phyloP scores from a whole-genome alignment of 2,113 vertebrate species.

The Mustelus asterias region DNA sequence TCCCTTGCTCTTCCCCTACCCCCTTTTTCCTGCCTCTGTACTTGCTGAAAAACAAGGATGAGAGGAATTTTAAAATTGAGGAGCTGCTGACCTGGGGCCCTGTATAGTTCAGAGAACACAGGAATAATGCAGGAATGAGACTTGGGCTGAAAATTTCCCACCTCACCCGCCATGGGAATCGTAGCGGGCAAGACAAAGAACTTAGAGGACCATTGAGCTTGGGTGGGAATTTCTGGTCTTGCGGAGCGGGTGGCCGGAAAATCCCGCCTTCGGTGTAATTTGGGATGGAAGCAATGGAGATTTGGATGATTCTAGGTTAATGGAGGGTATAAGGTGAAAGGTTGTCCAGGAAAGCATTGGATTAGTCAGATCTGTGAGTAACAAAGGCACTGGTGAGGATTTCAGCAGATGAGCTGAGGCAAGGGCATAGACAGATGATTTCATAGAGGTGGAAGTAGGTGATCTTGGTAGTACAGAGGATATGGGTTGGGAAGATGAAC shows the following conservation, averaged over 20 bases:
- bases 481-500: neutral
- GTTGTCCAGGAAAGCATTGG: neutral
- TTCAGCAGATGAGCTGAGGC: neutral
- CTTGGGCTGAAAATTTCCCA: too few species aligned
- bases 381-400: neutral
- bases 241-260: too few species aligned
- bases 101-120: neutral
- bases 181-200: too few species aligned
- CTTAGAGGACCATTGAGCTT: too few species aligned
- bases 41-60: neutral
- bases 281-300: neutral
- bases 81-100: neutral
- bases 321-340: neutral
- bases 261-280: neutral
- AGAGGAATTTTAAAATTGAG: neutral
- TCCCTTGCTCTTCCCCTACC: too few species aligned
- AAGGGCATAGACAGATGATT: neutral
- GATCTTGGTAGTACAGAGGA: too few species aligned
- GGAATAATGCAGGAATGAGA: neutral
- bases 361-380: neutral
- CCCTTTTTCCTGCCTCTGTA: neutral
- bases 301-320: neutral
- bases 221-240: too few species aligned
- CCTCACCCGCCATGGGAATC: too few species aligned
- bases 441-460: neutral